Conservation (phyloP, 1,140 invertebrate species). For the Andrena cerasifolii region DNA sequence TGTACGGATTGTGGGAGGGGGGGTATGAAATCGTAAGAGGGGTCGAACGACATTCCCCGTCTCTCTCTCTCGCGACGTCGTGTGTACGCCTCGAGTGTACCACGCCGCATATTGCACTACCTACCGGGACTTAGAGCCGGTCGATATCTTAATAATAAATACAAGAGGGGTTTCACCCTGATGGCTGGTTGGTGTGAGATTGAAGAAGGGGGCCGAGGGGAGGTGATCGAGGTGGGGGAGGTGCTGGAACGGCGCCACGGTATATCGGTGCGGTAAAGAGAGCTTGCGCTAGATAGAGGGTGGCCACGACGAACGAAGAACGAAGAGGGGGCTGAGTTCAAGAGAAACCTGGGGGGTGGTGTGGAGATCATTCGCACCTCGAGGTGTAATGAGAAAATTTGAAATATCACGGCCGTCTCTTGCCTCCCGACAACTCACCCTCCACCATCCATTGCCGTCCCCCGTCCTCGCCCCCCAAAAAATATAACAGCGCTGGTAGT, state of each 20-base stretch:
- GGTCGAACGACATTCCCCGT: conserved; percentile 48
- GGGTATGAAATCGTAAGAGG: conserved; percentile 16
- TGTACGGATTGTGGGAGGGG: too few species aligned
- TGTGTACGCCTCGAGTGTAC: conserved; percentile 59
- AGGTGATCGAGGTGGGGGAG: conserved; percentile 69
- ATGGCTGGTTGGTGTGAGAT: conserved; percentile 79
- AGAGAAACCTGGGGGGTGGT: conserved; percentile 30
- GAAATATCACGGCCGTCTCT: conserved; percentile 79
- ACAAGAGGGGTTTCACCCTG: conserved; percentile 77
- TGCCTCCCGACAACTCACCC: conserved; percentile 36
- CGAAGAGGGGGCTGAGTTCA: conserved; percentile 28
- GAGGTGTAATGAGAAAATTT: conserved; percentile 82
- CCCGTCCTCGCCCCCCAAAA: conserved; percentile 36
- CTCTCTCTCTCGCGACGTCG: conserved; percentile 5
- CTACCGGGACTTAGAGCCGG: conserved; percentile 71
- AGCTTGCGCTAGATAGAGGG: conserved; percentile 55
- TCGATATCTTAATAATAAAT: conserved; percentile 83
- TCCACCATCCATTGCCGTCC: too few species aligned
- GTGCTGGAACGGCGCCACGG: conserved; percentile 59
- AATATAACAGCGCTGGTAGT: conserved; percentile 72
- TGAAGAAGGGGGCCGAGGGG: conserved; percentile 72
- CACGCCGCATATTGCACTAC: conserved; percentile 66
- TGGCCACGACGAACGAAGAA: conserved; percentile 25
- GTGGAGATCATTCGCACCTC: conserved; percentile 79
- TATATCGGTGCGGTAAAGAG: conserved; percentile 58